Conservation (phyloP, 1,140 invertebrate species). For the Theocolax elegans region DNA sequence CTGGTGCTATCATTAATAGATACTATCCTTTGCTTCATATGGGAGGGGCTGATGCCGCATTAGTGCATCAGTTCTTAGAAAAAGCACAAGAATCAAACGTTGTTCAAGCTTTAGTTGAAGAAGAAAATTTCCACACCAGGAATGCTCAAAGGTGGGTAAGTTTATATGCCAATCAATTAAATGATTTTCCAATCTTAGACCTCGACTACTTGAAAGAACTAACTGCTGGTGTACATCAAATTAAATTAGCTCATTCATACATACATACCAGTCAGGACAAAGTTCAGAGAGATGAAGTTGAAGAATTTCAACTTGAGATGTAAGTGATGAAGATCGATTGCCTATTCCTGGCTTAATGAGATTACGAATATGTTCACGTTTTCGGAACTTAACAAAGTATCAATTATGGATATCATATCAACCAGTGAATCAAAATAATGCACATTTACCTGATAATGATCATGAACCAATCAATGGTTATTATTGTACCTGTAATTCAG, state of each 20-base stretch:
- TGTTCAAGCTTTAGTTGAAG: conserved; percentile 31
- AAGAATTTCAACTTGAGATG: conserved; percentile 29
- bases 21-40: conserved; percentile 16
- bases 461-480: too few species aligned
- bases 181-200: conserved; percentile 25
- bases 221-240: conserved; percentile 35
- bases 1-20: conserved; percentile 37
- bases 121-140: conserved; percentile 14
- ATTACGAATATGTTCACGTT: conserved; percentile 31
- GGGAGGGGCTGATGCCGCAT: background rate
- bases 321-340: too few species aligned
- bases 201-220: conserved; percentile 25
- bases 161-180: conserved; percentile 10
- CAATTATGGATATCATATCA: conserved; percentile 35
- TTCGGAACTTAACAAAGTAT: conserved; percentile 25
- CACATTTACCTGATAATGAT: too few species aligned
- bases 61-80: background rate
- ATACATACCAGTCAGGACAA: conserved; percentile 40
- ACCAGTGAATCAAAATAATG: too few species aligned
- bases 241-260: conserved; percentile 29
- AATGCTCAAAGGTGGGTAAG: conserved; percentile 35
- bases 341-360: conserved; percentile 26
- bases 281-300: conserved; percentile 24
- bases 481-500: too few species aligned
- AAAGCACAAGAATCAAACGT: conserved; percentile 14